Conservation (phyloP, 2,888 invertebrate species). For the Oscheius sp. region DNA sequence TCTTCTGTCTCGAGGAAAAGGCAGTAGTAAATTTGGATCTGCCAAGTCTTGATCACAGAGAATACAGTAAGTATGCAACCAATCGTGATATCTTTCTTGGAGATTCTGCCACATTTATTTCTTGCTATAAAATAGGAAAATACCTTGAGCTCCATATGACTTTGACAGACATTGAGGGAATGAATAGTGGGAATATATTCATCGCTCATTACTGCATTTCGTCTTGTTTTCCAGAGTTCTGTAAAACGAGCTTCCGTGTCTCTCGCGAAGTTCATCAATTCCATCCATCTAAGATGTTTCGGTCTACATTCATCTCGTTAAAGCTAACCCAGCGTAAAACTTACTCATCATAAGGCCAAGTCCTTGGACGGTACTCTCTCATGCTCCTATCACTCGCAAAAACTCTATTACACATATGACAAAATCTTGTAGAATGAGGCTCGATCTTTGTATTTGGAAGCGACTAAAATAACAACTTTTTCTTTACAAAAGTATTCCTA, state of each 20-base stretch:
- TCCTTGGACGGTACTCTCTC: slow-evolving; percentile 29
- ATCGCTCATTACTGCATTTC: slow-evolving; percentile 23
- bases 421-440: slow-evolving; percentile 33
- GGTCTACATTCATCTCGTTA: slow-evolving; percentile 11
- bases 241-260: slow-evolving; percentile 48
- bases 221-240: slow-evolving; percentile 43
- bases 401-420: slow-evolving; percentile 40
- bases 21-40: slow-evolving; percentile 36
- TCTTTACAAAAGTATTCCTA: background rate
- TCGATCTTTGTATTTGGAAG: background rate
- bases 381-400: slow-evolving; percentile 13
- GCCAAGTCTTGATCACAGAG: slow-evolving; percentile 46
- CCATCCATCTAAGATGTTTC: slow-evolving; percentile 49
- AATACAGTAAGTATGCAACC: slow-evolving; percentile 45
- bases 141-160: slow-evolving; percentile 41
- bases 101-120: slow-evolving; percentile 31
- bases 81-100: slow-evolving; percentile 40
- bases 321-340: background rate
- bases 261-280: slow-evolving; percentile 47
- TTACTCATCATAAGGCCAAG: slow-evolving; percentile 52
- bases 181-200: slow-evolving; percentile 44
- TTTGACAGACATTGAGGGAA: slow-evolving; percentile 47
- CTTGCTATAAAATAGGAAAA: slow-evolving; percentile 9
- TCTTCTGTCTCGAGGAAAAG: slow-evolving; percentile 30
- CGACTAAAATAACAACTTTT: background rate